Conservation (phyloP, 2,888 invertebrate genomes). For the Crocallis elinguaria region DNA sequence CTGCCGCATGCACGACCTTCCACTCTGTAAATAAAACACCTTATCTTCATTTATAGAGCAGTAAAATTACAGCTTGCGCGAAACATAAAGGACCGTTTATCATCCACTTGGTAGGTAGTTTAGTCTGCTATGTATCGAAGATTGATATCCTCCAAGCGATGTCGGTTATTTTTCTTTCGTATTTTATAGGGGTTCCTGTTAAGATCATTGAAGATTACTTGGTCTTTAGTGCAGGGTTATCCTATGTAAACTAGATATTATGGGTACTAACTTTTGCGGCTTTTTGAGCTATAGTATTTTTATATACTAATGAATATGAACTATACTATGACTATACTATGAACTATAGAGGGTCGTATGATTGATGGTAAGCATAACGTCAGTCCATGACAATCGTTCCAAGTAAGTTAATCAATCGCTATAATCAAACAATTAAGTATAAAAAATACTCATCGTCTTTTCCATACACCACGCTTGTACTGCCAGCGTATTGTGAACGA, state of each 20-base stretch:
- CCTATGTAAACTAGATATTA: not conserved
- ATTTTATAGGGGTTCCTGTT: conserved; percentile 35
- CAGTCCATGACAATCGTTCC: too few species aligned
- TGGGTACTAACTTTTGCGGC: not conserved
- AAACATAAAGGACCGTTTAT: conserved; percentile 75
- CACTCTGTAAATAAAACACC: conserved; percentile 45
- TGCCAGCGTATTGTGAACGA: too few species aligned
- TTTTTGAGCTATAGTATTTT: too few species aligned
- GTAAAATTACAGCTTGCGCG: conserved; percentile 73
- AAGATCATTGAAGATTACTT: not conserved
- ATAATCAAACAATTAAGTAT: too few species aligned
- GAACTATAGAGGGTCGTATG: too few species aligned
- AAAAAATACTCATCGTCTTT: too few species aligned
- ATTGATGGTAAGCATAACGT: too few species aligned
- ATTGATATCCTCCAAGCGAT: conserved; percentile 64
- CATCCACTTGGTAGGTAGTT: conserved; percentile 70
- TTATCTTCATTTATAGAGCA: conserved; percentile 80
- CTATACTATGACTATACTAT: too few species aligned
- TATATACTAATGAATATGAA: not conserved
- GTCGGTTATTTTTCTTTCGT: conserved; percentile 48
- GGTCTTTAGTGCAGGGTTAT: not conserved
- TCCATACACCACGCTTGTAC: too few species aligned
- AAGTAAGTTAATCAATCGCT: too few species aligned
- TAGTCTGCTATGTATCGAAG: conserved; percentile 69
- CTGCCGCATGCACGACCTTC: not conserved